Percentiles rank a stretch among this genome's conserved stretches.
Conservation (phyloP, 2,113 vertebrate species). For the Cathartes aura region DNA sequence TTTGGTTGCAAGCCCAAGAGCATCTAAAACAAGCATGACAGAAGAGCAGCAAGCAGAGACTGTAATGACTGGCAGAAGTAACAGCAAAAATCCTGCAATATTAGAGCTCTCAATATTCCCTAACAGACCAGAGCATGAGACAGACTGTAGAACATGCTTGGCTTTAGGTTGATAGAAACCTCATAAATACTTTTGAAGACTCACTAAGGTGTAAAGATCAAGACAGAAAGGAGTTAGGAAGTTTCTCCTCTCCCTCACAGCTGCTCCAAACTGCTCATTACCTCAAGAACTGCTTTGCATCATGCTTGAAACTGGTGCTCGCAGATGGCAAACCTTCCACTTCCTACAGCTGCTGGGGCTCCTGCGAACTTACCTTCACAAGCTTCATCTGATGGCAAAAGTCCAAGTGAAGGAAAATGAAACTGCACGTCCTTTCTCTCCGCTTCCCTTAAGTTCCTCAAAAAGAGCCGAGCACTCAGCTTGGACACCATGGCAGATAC, state of each 20-base stretch:
- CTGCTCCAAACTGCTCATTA: not conserved
- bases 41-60: not conserved
- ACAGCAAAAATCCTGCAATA: not conserved
- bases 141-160: not conserved
- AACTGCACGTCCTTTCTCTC: not conserved
- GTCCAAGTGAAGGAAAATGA: not conserved
- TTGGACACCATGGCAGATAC: not conserved
- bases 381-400: not conserved
- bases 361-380: not conserved
- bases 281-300: not conserved
- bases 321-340: not conserved
- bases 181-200: not conserved
- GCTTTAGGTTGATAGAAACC: not conserved
- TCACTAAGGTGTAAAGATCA: not conserved
- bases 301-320: not conserved
- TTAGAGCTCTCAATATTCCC: not conserved
- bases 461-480: not conserved
- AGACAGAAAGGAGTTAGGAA: not conserved
- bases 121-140: not conserved
- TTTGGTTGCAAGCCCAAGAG: not conserved
- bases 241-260: not conserved
- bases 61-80: not conserved
- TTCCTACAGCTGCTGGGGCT: not conserved
- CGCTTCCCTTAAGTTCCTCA: not conserved
- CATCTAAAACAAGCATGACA: not conserved